Percentiles rank a stretch among this genome's conserved stretches.
Conservation (phyloP, 2,888 invertebrate genomes). For the Tetragonisca angustula region DNA sequence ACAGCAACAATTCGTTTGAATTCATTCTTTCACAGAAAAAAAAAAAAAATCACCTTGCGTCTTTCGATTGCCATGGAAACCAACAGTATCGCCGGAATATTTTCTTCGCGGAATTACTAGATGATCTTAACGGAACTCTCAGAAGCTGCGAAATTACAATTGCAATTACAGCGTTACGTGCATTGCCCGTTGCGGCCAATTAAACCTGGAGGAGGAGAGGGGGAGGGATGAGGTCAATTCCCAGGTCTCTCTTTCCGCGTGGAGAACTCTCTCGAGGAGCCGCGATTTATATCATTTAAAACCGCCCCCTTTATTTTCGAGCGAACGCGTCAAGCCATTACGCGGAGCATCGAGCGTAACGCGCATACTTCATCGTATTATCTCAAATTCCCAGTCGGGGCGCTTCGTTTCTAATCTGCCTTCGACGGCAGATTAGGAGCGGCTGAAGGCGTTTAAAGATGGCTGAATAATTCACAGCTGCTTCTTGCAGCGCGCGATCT, state of each 20-base stretch:
- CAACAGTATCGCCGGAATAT: not conserved
- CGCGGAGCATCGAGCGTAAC: not conserved
- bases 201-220: no score
- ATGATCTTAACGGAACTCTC: not conserved
- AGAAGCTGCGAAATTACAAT: not conserved
- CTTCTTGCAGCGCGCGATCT: constrained; percentile 2
- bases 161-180: not conserved
- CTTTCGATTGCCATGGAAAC: not conserved
- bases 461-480: constrained; percentile 31
- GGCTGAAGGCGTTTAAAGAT: constrained; percentile 6
- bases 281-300: not conserved
- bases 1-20: no score
- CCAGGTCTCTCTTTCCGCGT: not conserved
- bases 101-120: not conserved
- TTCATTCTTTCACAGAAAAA: not conserved
- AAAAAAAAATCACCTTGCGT: not conserved
- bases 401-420: not conserved
- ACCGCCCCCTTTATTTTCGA: not conserved
- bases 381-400: not conserved
- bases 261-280: not conserved
- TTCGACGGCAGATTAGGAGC: not conserved
- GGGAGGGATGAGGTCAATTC: not conserved
- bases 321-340: not conserved
- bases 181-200: not conserved
- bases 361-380: not conserved